Base-by-base conservation (phyloP, 2,888 invertebrate genomes). In the Agrilus mali region DNA sequence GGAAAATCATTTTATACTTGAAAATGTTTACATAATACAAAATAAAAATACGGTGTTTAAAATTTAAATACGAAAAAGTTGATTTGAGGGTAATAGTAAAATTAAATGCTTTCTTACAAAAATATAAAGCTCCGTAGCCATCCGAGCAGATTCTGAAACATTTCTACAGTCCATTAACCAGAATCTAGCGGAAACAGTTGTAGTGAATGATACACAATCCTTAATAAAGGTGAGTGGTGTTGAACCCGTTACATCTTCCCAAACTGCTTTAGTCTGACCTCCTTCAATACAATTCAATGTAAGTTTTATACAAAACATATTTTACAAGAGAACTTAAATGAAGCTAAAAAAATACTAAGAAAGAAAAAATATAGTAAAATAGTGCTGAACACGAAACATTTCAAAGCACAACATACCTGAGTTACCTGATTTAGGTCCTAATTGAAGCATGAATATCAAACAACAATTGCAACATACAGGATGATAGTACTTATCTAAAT, bases 231-330 rank as follows among this genome's bases (percentile, higher is more conserved):
- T 90, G 50, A 98, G 74, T 10, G 96, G 96, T 1, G 97, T 97
- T 36, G 95, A 95, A 22, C 96, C 96, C 0, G 97, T 98, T 8
- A 98, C 97, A 68, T 98, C 98, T 66, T 98, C 98, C 97, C 98
- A 98, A 56, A 95, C 86, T 4, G 98, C 96, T 51, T 93, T 86
- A 54, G 88, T 89, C 53, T 92, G 89, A 3, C 96, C 97, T 47
- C 96, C 86, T 80, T 13, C 35, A 34, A 36, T n/a, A 33, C 35
- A 36, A 40, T 17, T 13, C 17, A 35, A 36, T 37, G 16, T 31
- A 32, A 32, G 42, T 17, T 17, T 37, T 42, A 31, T 20, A 16
- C 7, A 27, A 27, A 27, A 27, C 10, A 27, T 27, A 27, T 10
- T 27, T 10, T 27, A 22, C 7, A 7, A 22, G 8, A 22, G 27